Conservation (phyloP, 2,888 invertebrate species). For the Sphaerophoria taeniata region DNA sequence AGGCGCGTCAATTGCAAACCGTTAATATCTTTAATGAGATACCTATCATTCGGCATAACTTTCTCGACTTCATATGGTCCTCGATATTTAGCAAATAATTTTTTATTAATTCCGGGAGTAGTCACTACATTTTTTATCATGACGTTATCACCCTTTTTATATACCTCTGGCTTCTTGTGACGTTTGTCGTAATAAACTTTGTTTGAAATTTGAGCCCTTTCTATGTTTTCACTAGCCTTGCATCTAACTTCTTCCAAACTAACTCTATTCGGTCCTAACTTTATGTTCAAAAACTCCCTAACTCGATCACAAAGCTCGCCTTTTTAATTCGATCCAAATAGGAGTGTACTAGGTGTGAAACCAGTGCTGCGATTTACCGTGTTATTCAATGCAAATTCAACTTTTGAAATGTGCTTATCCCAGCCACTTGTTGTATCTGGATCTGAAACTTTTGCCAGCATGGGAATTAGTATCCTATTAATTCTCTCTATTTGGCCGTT, state of each 20-base stretch:
- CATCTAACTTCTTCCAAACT: conserved; percentile 1
- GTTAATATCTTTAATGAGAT: background rate
- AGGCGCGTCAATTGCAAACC: background rate
- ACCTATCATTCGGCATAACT: conserved; percentile 8
- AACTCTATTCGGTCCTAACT: background rate
- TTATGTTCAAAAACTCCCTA: conserved; percentile 48
- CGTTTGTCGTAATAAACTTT: conserved; percentile 16
- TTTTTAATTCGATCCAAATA: conserved; percentile 75
- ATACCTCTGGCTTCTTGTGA: conserved; percentile 13
- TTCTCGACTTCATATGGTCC: conserved; percentile 4
- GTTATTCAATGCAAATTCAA: too few relatives aligned
- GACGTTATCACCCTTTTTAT: conserved; percentile 8
- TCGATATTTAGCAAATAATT: conserved; percentile 4
- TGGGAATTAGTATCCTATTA: too few relatives aligned
- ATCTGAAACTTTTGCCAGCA: too few relatives aligned
- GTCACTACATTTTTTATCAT: background rate
- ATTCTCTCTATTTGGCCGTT: too few relatives aligned
- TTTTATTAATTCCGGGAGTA: conserved; percentile 2
- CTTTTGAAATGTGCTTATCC: too few relatives aligned
- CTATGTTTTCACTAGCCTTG: conserved; percentile 17
- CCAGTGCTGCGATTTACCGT: too few relatives aligned
- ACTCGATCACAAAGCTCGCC: conserved; percentile 71
- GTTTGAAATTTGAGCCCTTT: background rate
- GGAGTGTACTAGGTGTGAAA: too few relatives aligned
- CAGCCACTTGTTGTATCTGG: too few relatives aligned